phyloP scores from a whole-genome alignment of 1,140 invertebrate species.

The Lepidurus couesii region DNA sequence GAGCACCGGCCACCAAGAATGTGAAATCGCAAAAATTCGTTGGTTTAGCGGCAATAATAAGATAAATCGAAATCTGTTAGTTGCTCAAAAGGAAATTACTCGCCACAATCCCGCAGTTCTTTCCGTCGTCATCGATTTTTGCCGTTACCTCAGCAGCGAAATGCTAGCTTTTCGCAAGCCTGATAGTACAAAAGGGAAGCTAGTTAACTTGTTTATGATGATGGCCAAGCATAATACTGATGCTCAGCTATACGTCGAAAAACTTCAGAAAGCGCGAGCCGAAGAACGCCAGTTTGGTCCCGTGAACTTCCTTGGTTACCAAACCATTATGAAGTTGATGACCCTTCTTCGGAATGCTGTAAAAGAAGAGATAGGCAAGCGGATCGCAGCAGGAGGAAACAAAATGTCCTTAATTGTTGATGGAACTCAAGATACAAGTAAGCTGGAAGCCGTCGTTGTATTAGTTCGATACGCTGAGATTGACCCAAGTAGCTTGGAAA shows the following conservation, averaged over 20 bases:
- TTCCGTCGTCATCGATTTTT: not conserved
- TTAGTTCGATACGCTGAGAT: constrained; percentile 24
- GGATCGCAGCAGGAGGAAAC: constrained; percentile 24
- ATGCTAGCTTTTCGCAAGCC: constrained; percentile 1
- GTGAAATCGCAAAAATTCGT: not conserved
- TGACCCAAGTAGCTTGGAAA: constrained; percentile 23
- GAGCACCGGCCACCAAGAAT: not conserved
- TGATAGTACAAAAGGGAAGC: not conserved
- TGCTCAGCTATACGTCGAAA: not conserved
- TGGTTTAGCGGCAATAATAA: constrained; percentile 6
- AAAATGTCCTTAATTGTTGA: constrained; percentile 26
- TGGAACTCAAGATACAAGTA: constrained; percentile 27
- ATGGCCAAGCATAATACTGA: constrained; percentile 8
- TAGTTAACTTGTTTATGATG: constrained; percentile 8
- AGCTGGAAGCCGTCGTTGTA: constrained; percentile 26
- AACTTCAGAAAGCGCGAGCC: constrained; percentile 25
- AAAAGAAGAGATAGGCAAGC: constrained; percentile 23
- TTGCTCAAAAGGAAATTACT: not conserved
- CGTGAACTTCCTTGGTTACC: constrained; percentile 29
- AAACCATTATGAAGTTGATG: constrained; percentile 21
- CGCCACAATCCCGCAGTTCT: not conserved
- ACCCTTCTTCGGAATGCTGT: constrained; percentile 11
- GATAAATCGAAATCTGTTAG: not conserved
- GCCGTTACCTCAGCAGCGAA: constrained; percentile 7
- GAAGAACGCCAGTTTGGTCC: constrained; percentile 27